phyloP scores from a whole-genome alignment of 2,797 vertebrate species.

The Rhabdophis nuchalis region DNA sequence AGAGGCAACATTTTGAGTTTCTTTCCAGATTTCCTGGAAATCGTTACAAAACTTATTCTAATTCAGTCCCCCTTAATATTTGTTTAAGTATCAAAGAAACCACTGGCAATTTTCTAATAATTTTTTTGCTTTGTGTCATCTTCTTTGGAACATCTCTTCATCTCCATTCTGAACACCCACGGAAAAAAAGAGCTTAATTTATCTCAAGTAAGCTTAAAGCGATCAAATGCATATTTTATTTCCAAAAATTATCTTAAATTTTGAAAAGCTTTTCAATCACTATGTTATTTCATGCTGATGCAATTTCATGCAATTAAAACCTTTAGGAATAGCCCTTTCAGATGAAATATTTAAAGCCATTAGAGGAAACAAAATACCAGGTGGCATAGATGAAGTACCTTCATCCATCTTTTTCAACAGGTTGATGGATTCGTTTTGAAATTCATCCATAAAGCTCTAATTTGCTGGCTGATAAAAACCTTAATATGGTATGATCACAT shows the following conservation, averaged over 20 bases:
- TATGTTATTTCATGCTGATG: not conserved
- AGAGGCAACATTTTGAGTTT: not conserved
- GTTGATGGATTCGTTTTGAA: not conserved
- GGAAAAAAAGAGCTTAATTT: not conserved
- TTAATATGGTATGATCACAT: not conserved
- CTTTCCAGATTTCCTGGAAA: not conserved
- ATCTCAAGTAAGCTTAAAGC: not conserved
- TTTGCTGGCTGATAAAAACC: not conserved
- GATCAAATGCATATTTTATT: not conserved
- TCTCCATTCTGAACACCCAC: not conserved
- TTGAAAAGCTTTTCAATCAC: not conserved
- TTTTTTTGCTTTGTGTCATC: not conserved
- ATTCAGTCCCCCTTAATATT: not conserved
- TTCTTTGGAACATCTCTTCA: not conserved
- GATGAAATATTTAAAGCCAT: not conserved
- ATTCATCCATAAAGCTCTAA: not conserved
- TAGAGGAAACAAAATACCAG: not conserved
- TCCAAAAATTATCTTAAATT: not conserved
- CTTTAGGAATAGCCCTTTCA: not conserved
- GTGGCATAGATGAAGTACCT: not conserved
- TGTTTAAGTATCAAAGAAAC: not conserved
- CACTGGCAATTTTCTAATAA: not conserved
- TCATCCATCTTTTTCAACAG: not conserved
- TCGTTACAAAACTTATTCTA: not conserved
- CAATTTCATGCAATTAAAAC: not conserved